phyloP scores from a whole-genome alignment of 1,140 invertebrate species.

The Teleopsis dalmanni region DNA sequence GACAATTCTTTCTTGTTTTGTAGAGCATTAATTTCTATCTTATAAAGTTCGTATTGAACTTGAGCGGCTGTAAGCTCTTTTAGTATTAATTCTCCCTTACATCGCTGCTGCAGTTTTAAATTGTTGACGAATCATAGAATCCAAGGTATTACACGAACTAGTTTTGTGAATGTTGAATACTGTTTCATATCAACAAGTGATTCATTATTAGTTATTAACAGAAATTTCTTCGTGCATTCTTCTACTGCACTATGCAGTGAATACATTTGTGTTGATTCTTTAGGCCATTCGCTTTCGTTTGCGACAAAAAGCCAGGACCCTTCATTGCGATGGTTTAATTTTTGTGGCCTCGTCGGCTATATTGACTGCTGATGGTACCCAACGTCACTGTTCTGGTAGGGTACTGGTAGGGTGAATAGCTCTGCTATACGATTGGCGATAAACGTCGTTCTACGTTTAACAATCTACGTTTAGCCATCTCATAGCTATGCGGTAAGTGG shows the following conservation, averaged over 20 bases:
- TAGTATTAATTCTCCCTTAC: too few relatives aligned
- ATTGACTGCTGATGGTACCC: constrained; percentile 24
- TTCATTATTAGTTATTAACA: neutral
- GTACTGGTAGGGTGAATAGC: constrained; percentile 30
- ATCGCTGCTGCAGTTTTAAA: too few relatives aligned
- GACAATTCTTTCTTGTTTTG: neutral
- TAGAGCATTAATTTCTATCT: neutral
- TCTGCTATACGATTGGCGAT: constrained; percentile 39
- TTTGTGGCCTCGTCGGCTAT: constrained; percentile 24
- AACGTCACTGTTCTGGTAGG: constrained; percentile 17
- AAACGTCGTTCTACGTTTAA: too few relatives aligned
- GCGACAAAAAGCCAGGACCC: constrained; percentile 17
- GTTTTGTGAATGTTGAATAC: neutral
- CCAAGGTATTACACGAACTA: neutral
- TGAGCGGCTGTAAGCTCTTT: neutral
- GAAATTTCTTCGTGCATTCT: neutral
- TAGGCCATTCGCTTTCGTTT: constrained; percentile 9
- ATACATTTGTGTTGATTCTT: neutral
- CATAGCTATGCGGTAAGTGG: too few relatives aligned
- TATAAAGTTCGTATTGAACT: neutral
- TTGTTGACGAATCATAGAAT: neutral
- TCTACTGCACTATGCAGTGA: too few relatives aligned
- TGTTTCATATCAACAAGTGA: neutral
- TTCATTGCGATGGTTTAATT: neutral
- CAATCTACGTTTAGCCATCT: too few relatives aligned